Evolutionary conservation across 2,797 vertebrate genomes (phyloP).

Genomic region (Clarias pachynema): DNA sequence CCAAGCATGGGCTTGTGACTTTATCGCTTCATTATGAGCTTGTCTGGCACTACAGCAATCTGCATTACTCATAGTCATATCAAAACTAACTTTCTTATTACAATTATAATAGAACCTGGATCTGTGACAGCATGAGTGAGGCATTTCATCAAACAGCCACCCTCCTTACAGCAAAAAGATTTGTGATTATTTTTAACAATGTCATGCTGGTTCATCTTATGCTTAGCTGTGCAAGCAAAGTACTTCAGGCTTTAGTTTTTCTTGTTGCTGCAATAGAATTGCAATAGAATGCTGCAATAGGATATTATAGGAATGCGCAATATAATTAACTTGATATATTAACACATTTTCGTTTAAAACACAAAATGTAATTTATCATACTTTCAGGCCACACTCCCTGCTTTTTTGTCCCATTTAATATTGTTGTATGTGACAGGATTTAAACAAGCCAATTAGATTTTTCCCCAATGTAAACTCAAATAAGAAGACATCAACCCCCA

Average conservation of each 20-base stretch:
- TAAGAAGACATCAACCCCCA: too few relatives aligned
- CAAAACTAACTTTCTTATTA: not conserved
- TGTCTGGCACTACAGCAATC: not conserved
- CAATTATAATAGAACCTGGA: not conserved
- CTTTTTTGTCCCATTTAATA: too few relatives aligned
- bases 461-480: too few relatives aligned
- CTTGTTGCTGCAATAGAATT: not conserved
- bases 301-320: not conserved
- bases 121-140: conserved; percentile 2
- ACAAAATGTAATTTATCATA: not conserved
- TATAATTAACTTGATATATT: not conserved
- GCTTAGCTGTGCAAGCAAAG: not conserved
- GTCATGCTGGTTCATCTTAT: not conserved
- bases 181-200: not conserved
- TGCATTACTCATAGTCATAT: not conserved
- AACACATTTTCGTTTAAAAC: not conserved
- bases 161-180: not conserved
- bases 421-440: too few relatives aligned
- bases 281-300: not conserved
- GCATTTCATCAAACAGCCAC: not conserved
- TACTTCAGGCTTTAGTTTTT: not conserved
- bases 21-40: not conserved
- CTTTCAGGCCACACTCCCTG: not conserved
- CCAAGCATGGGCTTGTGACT: not conserved
- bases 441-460: too few relatives aligned